Evolutionary conservation across 2,797 vertebrate species (phyloP).

Genomic region (Cottoperca gobio): DNA sequence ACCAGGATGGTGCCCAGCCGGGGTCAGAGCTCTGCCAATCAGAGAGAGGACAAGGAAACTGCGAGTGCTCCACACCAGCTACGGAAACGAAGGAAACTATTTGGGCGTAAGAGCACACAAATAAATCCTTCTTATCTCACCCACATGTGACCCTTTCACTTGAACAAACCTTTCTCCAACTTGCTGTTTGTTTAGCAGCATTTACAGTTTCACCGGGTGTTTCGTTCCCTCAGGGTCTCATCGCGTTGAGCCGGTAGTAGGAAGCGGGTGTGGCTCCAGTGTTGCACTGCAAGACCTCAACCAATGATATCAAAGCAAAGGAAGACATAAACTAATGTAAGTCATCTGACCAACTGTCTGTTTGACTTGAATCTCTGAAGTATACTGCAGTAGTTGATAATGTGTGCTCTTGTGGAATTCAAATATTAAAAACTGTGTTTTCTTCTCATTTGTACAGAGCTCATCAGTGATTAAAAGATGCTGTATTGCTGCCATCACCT

Average conservation of each 20-base stretch:
- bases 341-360: conserved; percentile 11
- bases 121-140: conserved; percentile 1
- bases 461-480: background rate
- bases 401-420: background rate
- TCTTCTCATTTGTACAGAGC: background rate
- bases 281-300: conserved; percentile 67
- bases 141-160: conserved; percentile 8
- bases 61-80: conserved; percentile 46
- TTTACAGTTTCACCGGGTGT: conserved; percentile 43
- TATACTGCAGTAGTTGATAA: background rate
- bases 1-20: conserved; percentile 50
- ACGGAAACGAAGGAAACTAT: conserved; percentile 81
- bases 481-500: background rate
- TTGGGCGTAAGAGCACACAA: conserved; percentile 75
- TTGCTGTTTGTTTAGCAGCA: conserved; percentile 47
- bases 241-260: conserved; percentile 81
- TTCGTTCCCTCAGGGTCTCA: conserved; percentile 74
- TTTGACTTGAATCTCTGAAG: background rate
- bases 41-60: conserved; percentile 61
- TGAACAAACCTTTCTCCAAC: conserved; percentile 25
- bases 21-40: conserved; percentile 60
- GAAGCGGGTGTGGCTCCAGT: conserved; percentile 73
- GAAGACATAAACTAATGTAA: conserved; percentile 5
- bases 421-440: background rate
- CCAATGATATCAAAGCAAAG: conserved; percentile 53